Evolutionary conservation across 2,113 vertebrate species (phyloP), one percentile per base, ranked within the genome.

Genomic region (Oreochromis aureus): DNA sequence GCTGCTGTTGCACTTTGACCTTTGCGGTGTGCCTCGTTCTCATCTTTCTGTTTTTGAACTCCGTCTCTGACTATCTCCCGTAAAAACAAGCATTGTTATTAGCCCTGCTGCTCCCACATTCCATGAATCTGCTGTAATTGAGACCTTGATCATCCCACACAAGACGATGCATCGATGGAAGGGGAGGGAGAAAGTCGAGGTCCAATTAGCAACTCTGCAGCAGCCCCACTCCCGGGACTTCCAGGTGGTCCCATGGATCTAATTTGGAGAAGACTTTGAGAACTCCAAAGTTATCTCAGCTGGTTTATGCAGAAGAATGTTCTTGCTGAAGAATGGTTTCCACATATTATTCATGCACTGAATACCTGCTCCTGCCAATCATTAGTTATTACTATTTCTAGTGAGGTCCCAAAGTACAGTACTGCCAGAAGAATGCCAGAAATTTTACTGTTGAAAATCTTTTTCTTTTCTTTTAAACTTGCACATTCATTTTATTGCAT

Each of bases 111-210:
- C 87, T 82, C 86, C 89, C 87, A 80, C 80, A 76, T 13, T 51
- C 78, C 58, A 55, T 1, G 27, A 48, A 80, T 87, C 82, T 48
- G 73, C 81, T 84, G 63, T 87, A 90, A 91, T 83, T 82, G 89
- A 91, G 83, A 89, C 89, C 92, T 92, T 89, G 91, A 94, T 94
- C 94, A 39, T 94, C 91, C 89, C 87, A 90, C 91, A 91, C 89
- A 66, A 86, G 79, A 58, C 13, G 46, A 78, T 3, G 51, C 82
- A 27, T 5, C 32, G 87, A 82, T 79, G 58, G 86, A 55, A 51
- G 89, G 80, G 66, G 82, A 55, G 83, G 6, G 58, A 84, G 78
- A 56, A 56, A 90, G 86, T 84, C 58, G 18, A 85, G 82, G 73
- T 84, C 89, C 93, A 95, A 95, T 95, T 93, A 93, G 90, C 73